Conservation (phyloP, 92 coral and sea anemone genomes). For the Epizoanthus fatuus region DNA sequence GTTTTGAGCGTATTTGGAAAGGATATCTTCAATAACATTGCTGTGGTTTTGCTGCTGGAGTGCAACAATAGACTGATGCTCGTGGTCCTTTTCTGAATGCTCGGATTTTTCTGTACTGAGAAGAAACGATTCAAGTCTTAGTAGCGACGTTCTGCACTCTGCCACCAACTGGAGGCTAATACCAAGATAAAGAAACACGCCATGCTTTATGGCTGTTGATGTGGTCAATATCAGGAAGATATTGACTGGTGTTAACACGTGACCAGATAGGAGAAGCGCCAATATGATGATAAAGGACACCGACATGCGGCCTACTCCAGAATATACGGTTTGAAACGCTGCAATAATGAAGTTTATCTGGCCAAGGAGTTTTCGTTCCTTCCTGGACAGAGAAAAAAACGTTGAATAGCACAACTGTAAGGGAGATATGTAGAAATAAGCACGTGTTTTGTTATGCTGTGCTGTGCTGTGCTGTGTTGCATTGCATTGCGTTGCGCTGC, state of each 20-base stretch:
- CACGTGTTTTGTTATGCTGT: too few species aligned
- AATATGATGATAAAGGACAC: neutral
- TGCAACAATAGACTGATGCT: too few species aligned
- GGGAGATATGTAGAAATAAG: too few species aligned
- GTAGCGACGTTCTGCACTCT: neutral
- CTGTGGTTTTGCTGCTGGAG: neutral
- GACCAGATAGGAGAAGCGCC: constrained; percentile 12
- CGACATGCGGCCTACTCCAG: constrained; percentile 12
- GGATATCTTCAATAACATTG: neutral
- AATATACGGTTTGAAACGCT: neutral
- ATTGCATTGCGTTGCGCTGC: too few species aligned
- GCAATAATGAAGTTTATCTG: neutral
- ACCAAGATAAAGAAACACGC: constrained; percentile 5
- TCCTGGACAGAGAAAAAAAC: neutral
- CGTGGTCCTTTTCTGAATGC: neutral
- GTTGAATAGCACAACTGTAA: neutral
- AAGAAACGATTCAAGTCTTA: constrained; percentile 20
- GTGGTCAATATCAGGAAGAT: constrained; percentile 1
- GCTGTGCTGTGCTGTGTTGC: too few species aligned
- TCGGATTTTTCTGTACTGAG: neutral
- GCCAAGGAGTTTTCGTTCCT: constrained; percentile 1
- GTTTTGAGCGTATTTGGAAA: neutral
- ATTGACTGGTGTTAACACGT: constrained; percentile 15
- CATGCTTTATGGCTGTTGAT: neutral
- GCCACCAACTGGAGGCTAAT: neutral